Conservation (phyloP, 2,888 invertebrate genomes). For the Stenolophus ochropezus region DNA sequence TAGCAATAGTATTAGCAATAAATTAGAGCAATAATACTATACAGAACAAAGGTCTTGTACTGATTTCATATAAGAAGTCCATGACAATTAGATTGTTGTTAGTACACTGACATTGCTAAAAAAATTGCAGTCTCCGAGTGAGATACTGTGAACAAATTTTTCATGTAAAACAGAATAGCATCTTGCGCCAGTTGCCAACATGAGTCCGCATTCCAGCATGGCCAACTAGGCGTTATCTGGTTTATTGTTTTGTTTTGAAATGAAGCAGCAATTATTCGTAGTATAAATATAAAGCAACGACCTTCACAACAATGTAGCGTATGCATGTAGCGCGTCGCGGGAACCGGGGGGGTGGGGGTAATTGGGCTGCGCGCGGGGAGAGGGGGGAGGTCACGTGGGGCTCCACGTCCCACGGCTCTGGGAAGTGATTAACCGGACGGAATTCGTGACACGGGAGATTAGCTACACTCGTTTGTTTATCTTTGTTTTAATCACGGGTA, state of each 20-base stretch:
- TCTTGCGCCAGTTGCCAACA: too few species aligned
- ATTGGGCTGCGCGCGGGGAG: background rate
- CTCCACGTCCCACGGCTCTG: background rate
- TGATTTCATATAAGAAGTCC: too few species aligned
- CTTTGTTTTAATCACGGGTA: conserved; percentile 16
- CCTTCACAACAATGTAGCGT: conserved; percentile 37
- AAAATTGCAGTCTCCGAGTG: too few species aligned
- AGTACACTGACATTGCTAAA: too few species aligned
- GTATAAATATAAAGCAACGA: conserved; percentile 43
- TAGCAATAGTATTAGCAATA: too few species aligned
- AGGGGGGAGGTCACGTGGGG: background rate
- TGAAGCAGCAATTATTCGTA: conserved; percentile 39
- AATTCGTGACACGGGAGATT: conserved; percentile 31
- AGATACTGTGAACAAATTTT: too few species aligned
- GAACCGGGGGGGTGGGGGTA: too few species aligned
- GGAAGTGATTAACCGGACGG: conserved; percentile 28
- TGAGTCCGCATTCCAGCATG: conserved; percentile 17
- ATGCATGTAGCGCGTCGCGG: background rate
- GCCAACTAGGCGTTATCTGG: conserved; percentile 19
- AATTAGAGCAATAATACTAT: too few species aligned
- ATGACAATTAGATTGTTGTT: too few species aligned
- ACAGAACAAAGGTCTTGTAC: too few species aligned
- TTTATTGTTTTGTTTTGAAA: conserved; percentile 49
- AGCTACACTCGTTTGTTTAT: conserved; percentile 32
- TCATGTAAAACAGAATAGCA: too few species aligned